Percentiles rank a stretch among this genome's conserved stretches.
Evolutionary conservation across 2,888 invertebrate genomes (phyloP).

Genomic region (Erannis defoliaria): DNA sequence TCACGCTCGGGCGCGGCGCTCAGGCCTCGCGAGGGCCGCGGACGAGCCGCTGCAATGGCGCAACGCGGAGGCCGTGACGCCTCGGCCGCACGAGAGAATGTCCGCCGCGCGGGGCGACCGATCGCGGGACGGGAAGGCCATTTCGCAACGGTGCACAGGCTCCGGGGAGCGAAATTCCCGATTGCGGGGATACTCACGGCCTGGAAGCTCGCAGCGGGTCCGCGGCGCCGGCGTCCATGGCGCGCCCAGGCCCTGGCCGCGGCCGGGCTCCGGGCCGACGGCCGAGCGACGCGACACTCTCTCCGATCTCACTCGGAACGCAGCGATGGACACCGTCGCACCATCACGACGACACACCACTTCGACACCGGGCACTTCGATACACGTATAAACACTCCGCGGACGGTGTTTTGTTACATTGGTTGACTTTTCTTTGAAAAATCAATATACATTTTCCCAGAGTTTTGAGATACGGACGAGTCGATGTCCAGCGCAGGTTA

Average conservation of each 20-base stretch:
- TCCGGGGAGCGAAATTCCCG: conserved; percentile 81
- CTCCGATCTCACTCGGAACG: conserved; percentile 83
- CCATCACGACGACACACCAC: conserved; percentile 85
- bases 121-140: conserved; percentile 70
- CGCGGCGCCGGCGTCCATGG: conserved; percentile 83
- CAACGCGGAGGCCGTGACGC: conserved; percentile 85
- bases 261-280: conserved; percentile 83
- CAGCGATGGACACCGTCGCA: conserved; percentile 82
- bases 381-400: conserved; percentile 85
- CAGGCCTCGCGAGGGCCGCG: conserved; percentile 69
- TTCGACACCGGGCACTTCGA: conserved; percentile 78
- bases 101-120: conserved; percentile 77
- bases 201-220: conserved; percentile 83
- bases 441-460: conserved; percentile 87
- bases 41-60: conserved; percentile 75
- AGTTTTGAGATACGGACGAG: conserved; percentile 85
- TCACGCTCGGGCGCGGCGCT: conserved; percentile 82
- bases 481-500: conserved; percentile 88
- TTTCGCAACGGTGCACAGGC: conserved; percentile 83
- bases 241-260: conserved; percentile 84
- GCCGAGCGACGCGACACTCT: conserved; percentile 84
- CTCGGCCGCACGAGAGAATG: conserved; percentile 83
- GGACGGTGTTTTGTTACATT: conserved; percentile 86
- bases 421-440: conserved; percentile 87
- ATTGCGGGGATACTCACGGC: conserved; percentile 81